Conservation (phyloP, 64 coral and sea anemone genomes). For the Dendrophyllia cribrosa region DNA sequence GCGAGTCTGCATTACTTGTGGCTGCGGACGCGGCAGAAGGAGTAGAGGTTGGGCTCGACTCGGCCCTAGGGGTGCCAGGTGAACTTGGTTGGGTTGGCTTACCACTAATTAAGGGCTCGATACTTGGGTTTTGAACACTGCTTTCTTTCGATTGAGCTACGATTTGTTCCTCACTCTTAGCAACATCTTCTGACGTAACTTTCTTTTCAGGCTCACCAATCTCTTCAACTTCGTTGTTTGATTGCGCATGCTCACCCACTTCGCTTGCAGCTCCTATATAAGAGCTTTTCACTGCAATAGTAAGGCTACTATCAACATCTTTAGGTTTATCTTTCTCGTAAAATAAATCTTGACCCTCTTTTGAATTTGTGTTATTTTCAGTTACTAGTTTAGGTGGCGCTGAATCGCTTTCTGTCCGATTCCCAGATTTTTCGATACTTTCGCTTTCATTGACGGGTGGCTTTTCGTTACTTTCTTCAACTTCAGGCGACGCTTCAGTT, state of each 20-base stretch:
- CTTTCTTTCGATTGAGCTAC: not conserved
- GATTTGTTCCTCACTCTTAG: constrained; percentile 9
- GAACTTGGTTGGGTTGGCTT: constrained; percentile 19
- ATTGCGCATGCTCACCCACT: constrained; percentile 10
- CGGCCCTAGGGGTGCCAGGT: not conserved
- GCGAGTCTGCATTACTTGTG: constrained; percentile 18
- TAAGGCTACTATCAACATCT: constrained; percentile 77
- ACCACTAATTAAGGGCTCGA: not conserved
- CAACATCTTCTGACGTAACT: not conserved
- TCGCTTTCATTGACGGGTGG: not conserved
- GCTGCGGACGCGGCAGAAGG: constrained; percentile 43
- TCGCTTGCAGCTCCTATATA: constrained; percentile 65
- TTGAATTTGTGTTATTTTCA: not conserved
- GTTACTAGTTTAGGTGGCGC: not conserved
- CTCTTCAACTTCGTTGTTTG: not conserved
- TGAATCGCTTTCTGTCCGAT: not conserved
- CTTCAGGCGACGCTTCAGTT: not conserved
- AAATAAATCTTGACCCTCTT: constrained; percentile 33
- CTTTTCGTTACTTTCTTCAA: not conserved
- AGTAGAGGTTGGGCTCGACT: constrained; percentile 15
- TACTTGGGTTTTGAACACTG: not conserved
- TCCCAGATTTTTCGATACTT: constrained; percentile 2
- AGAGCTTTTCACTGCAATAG: constrained; percentile 86
- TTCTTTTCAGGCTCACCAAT: not conserved
- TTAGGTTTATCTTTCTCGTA: constrained; percentile 69